Evolutionary conservation across 2,797 vertebrate genomes (phyloP), one percentile per base, ranked within the genome.

Genomic region (Diglossa cyanea): DNA sequence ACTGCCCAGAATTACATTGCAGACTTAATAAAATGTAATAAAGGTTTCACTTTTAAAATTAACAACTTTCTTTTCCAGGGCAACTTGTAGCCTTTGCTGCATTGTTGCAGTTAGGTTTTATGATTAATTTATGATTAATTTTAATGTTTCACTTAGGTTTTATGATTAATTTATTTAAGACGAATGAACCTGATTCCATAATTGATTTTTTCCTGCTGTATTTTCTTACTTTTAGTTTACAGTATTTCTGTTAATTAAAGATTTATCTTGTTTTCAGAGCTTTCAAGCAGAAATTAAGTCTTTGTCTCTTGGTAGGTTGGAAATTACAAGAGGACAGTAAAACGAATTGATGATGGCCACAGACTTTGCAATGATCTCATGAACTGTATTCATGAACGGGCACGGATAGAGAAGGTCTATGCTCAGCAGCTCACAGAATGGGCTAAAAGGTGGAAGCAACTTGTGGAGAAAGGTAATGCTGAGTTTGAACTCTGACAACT

Each of bases 391-490:
- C 99, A 99, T 4, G 99, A 99, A 84, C 98, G 99, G 13, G 99
- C 99, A 0, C 98, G 99, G 61, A 99, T 99, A 24, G 99, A 99
- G 96, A 99, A 99, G 97, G 94, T 93, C 0, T 99, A 99, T 5
- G 99, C 99, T 2, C 98, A 98, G 97, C 99, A 99, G 97, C 98
- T 99, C 78, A 99, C 99, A 5, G 99, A 99, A 91, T 99, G 99
- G 99, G 98, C 99, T 68, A 99, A 99, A 82, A 98, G 99, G 70
- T 99, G 99, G 99, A 98, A 98, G 76, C 99, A 99, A 72, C 98
- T 99, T 3, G 98, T 99, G 76, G 99, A 99, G 63, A 99, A 99
- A 98, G 99, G 99, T 99, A 97, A 93, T 57, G 7, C 20, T 87
- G 39, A 50, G 44, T 90, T 84, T 87, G 37, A 88, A 28, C 60